Conservation (phyloP, 2,888 invertebrate genomes). For the Colostygia pectinataria region DNA sequence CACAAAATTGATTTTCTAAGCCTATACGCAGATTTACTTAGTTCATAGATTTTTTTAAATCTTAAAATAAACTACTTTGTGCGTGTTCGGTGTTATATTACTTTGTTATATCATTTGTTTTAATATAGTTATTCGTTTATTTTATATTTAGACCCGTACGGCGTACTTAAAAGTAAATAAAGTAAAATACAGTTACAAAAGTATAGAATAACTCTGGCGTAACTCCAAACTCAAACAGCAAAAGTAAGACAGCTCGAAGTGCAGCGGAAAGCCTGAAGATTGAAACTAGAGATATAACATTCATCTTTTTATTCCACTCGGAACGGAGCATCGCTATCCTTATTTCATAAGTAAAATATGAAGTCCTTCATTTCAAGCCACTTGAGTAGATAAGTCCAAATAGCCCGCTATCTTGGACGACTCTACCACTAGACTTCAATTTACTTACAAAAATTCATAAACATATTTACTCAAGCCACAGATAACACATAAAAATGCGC, state of each 20-base stretch:
- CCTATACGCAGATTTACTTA: too few species aligned
- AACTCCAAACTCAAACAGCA: constrained; percentile 19
- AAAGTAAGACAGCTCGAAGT: constrained; percentile 10
- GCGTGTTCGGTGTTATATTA: too few species aligned
- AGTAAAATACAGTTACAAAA: not conserved
- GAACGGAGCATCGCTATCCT: constrained; percentile 12
- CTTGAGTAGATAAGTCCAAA: constrained; percentile 18
- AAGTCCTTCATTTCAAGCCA: constrained; percentile 26
- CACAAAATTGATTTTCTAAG: too few species aligned
- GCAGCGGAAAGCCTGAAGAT: constrained; percentile 12
- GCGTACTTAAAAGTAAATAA: not conserved
- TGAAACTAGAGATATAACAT: constrained; percentile 18
- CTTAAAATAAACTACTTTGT: too few species aligned
- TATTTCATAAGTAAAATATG: constrained; percentile 28
- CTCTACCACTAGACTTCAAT: constrained; percentile 7
- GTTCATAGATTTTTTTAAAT: too few species aligned
- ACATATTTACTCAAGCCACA: too few species aligned
- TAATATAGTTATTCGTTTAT: too few species aligned
- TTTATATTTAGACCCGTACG: too few species aligned
- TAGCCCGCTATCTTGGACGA: constrained; percentile 1
- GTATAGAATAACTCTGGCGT: not conserved
- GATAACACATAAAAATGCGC: too few species aligned
- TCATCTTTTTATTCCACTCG: constrained; percentile 18
- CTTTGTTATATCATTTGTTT: too few species aligned
- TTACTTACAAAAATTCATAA: not conserved